Evolutionary conservation across 2,113 vertebrate species (phyloP).

Genomic region (Periophthalmodon schlosseri): DNA sequence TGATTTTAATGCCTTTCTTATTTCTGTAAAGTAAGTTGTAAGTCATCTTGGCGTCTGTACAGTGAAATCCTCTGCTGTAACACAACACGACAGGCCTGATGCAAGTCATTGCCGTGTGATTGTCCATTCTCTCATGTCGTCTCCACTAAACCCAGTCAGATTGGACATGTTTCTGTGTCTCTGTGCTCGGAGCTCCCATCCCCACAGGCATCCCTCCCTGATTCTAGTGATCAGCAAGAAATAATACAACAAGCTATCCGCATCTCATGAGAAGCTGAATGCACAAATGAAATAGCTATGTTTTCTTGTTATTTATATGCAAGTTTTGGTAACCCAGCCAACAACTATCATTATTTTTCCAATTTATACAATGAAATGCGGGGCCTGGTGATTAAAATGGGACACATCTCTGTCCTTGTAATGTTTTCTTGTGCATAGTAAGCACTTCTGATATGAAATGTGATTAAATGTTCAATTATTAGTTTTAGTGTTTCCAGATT

Average conservation of each 20-base stretch:
- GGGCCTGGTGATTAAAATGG: not conserved
- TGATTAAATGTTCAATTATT: too few relatives aligned
- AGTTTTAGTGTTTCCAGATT: too few relatives aligned
- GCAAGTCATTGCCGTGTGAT: not conserved
- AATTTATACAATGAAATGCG: not conserved
- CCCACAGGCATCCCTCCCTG: not conserved
- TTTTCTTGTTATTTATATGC: not conserved
- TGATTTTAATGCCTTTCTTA: too few relatives aligned
- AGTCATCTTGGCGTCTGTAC: not conserved
- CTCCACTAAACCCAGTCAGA: not conserved
- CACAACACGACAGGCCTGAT: not conserved
- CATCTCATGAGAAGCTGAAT: not conserved
- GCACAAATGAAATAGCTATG: not conserved
- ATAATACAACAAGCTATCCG: not conserved
- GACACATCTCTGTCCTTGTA: not conserved
- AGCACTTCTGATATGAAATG: too few relatives aligned
- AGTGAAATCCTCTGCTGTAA: not conserved
- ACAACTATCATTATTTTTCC: not conserved
- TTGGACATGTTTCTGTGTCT: not conserved
- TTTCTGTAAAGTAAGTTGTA: too few relatives aligned
- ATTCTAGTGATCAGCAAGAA: not conserved
- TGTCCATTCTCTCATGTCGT: not conserved
- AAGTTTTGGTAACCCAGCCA: not conserved
- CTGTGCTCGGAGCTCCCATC: not conserved
- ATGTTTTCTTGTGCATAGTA: not conserved